Evolutionary conservation across 2,797 vertebrate genomes (phyloP).

Genomic region (Malacoraja senta): DNA sequence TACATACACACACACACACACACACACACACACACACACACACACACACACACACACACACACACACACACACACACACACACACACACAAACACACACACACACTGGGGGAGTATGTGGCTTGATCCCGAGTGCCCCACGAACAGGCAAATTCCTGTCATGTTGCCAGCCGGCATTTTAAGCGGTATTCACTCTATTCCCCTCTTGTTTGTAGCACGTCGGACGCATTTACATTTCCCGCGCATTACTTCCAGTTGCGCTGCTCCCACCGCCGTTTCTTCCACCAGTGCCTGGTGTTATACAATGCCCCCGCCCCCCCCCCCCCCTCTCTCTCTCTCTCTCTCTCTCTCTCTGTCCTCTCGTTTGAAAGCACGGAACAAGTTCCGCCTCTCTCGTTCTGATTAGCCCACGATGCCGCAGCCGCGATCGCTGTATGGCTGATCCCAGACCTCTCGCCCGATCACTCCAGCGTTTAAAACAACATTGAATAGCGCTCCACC

Average conservation of each 20-base stretch:
- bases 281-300: background rate
- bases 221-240: conserved; percentile 5
- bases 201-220: background rate
- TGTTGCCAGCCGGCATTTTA: background rate
- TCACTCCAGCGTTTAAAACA: background rate
- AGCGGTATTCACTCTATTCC: background rate
- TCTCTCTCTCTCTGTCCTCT: background rate
- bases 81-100: too few relatives aligned
- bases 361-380: background rate
- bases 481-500: background rate
- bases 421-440: background rate
- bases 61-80: too few relatives aligned
- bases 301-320: background rate
- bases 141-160: conserved; percentile 9
- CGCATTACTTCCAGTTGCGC: background rate
- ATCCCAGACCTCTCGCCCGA: background rate
- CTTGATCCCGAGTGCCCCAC: conserved; percentile 7
- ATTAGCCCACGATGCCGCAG: background rate
- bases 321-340: background rate
- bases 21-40: too few relatives aligned
- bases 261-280: background rate
- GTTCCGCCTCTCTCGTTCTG: conserved; percentile 10
- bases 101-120: background rate
- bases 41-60: too few relatives aligned
- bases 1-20: too few relatives aligned